Percentiles rank a stretch among this genome's conserved stretches.
These are phyloP conservation scores for Camponotus vicinus DNA, from an alignment of 1,140 invertebrate species.

Conservation along the genomic window DNA sequence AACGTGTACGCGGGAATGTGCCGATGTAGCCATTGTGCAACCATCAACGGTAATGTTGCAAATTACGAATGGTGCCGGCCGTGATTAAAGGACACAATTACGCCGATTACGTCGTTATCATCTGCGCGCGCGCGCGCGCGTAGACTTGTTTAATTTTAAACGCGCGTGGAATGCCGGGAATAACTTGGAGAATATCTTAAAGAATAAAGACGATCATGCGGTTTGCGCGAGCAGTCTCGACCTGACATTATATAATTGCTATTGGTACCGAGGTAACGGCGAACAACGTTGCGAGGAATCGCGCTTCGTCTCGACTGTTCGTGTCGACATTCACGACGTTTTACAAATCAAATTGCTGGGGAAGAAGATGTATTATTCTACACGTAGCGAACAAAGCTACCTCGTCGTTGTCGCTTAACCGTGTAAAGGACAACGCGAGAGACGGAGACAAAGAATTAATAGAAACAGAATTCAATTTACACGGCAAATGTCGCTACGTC, in stretches of 20 bases:
- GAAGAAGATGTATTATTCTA: constrained; percentile 8
- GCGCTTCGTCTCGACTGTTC: constrained; percentile 1
- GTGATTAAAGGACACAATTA: constrained; percentile 2
- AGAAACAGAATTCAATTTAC: constrained; percentile 31
- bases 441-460: constrained; percentile 13
- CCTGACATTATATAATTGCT: constrained; percentile 37
- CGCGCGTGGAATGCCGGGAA: constrained; percentile 24
- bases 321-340: constrained; percentile 23
- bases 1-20: constrained; percentile 33
- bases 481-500: constrained; percentile 6
- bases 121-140: background rate
- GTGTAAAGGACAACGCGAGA: constrained; percentile 7
- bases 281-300: constrained; percentile 17
- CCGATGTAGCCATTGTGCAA: constrained; percentile 35
- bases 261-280: background rate
- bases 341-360: constrained; percentile 30
- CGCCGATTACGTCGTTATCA: constrained; percentile 9
- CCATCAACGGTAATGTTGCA: constrained; percentile 33
- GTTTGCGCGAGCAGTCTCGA: background rate
- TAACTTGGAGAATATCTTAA: background rate
- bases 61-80: background rate
- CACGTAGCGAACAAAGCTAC: constrained; percentile 26
- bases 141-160: constrained; percentile 30
- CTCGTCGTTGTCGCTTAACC: constrained; percentile 25
- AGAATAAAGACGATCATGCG: constrained; percentile 28